phyloP scores from a whole-genome alignment of 2,797 vertebrate species.

The Phrynocephalus guinanensis region DNA sequence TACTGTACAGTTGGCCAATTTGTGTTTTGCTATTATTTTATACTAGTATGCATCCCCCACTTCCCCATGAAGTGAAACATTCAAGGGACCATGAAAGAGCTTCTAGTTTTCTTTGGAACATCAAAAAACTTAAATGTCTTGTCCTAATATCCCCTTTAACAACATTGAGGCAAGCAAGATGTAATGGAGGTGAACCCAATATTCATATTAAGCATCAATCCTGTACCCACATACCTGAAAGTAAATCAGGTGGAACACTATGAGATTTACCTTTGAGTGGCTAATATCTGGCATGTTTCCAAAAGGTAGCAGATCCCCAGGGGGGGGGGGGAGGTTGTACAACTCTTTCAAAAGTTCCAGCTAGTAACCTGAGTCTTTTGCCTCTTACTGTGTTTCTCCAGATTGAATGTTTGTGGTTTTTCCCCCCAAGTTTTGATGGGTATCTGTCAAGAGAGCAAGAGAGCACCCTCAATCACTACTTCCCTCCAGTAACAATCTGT shows the following conservation, averaged over 20 bases:
- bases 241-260: background rate
- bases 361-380: background rate
- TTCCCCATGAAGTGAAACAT: background rate
- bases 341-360: background rate
- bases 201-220: background rate
- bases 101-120: background rate
- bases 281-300: background rate
- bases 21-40: constrained; percentile 18
- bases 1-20: constrained; percentile 14
- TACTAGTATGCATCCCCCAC: background rate
- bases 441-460: background rate
- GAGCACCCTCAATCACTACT: background rate
- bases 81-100: background rate
- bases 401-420: background rate
- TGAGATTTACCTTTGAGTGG: background rate
- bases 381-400: background rate
- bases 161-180: background rate
- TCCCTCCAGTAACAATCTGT: background rate
- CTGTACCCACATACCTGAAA: background rate
- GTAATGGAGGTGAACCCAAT: background rate
- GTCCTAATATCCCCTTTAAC: constrained; percentile 3
- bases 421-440: background rate
- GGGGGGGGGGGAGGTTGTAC: background rate
- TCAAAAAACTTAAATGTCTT: background rate
- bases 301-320: background rate